These are phyloP conservation scores for Coboldia fuscipes DNA, from an alignment of 1,140 invertebrate species.

Conservation along the genomic window DNA sequence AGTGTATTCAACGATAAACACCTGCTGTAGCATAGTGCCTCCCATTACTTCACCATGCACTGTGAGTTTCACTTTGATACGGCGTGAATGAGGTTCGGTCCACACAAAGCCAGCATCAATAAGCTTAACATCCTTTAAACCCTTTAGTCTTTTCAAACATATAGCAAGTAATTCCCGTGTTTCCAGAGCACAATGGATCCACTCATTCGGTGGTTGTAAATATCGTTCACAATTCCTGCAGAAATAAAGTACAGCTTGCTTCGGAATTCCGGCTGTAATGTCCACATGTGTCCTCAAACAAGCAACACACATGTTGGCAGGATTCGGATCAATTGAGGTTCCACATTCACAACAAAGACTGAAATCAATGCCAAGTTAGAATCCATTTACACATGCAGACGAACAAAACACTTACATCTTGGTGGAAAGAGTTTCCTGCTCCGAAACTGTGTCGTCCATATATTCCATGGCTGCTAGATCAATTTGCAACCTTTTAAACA, in stretches of 20 bases:
- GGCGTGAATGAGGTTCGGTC: constrained; percentile 98
- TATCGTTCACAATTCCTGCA: constrained; percentile 89
- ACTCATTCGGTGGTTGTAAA: constrained; percentile 78
- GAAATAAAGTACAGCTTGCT: constrained; percentile 74
- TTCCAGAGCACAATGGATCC: constrained; percentile 76
- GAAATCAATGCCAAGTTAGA: too few relatives aligned
- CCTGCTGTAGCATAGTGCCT: constrained; percentile 66
- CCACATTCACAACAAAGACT: constrained; percentile 68
- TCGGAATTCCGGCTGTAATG: constrained; percentile 91
- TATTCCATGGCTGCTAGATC: too few relatives aligned
- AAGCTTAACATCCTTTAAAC: constrained; percentile 70
- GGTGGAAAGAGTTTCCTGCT: too few relatives aligned
- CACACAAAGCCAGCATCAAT: constrained; percentile 94
- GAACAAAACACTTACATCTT: too few relatives aligned
- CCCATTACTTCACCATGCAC: constrained; percentile 87
- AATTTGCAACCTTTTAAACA: too few relatives aligned
- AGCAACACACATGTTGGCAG: constrained; percentile 90
- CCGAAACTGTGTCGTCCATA: too few relatives aligned
- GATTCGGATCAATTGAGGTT: constrained; percentile 72
- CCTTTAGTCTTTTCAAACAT: constrained; percentile 88
- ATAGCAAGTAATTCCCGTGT: constrained; percentile 80
- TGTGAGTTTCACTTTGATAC: constrained; percentile 91
- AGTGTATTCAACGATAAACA: constrained; percentile 86
- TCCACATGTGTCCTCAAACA: constrained; percentile 82
- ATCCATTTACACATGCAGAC: too few relatives aligned